A percentile compares a stretch with the other conserved stretches of the same genome.
Evolutionary conservation across 2,113 vertebrate genomes (phyloP).

Genomic region (Bos indicus): DNA sequence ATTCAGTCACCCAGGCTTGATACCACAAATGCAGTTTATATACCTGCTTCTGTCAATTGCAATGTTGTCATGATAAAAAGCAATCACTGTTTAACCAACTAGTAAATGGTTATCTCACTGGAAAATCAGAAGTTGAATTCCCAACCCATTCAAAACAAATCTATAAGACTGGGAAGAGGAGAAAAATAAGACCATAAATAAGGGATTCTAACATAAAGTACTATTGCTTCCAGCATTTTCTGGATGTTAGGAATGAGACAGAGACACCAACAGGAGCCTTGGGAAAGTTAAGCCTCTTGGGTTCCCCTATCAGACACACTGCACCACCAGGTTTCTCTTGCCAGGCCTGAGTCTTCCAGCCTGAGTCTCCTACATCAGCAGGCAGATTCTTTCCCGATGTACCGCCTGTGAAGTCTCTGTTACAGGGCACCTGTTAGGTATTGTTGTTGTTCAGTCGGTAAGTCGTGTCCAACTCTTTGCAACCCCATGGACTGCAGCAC

Average conservation of each 20-base stretch:
- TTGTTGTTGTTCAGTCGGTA: not conserved
- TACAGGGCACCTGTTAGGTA: not conserved
- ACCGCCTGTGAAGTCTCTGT: fast-evolving
- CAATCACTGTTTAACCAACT: not conserved
- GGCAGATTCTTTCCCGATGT: not conserved
- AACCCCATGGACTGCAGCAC: not conserved
- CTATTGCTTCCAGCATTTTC: not conserved
- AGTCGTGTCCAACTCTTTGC: not conserved
- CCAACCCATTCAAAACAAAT: not conserved
- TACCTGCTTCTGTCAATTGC: not conserved
- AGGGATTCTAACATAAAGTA: not conserved
- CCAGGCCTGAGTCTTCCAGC: not conserved
- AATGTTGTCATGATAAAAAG: not conserved
- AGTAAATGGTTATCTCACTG: not conserved
- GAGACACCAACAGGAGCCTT: not conserved
- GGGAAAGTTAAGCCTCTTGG: not conserved
- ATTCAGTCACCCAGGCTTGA: not conserved
- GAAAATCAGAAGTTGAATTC: slow-evolving; percentile 1
- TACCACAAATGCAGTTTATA: not conserved
- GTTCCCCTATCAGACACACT: too few species aligned
- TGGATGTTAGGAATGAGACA: not conserved
- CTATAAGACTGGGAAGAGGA: not conserved
- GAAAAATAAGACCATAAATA: not conserved
- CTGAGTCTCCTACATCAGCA: not conserved
- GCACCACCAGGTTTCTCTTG: not conserved